A percentile compares a stretch with the other conserved stretches of the same genome.
These are phyloP conservation scores for Drosophila multiciliata DNA, from an alignment of 2,888 invertebrate species.

Conservation along the genomic window DNA sequence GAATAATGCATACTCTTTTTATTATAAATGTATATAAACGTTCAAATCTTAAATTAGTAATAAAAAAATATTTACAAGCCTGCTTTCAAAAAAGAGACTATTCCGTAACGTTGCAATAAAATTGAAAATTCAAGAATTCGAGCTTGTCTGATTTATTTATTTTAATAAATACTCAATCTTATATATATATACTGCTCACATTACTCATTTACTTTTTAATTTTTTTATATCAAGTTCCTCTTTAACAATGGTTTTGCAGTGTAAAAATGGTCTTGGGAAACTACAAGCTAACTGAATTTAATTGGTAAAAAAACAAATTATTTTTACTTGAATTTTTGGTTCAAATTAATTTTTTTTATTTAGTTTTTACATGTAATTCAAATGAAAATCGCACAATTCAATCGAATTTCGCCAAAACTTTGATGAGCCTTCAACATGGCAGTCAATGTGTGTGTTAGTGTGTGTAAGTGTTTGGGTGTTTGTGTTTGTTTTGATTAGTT, in stretches of 20 bases:
- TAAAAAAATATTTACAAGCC: not conserved
- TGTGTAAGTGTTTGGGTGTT: slow-evolving; percentile 25
- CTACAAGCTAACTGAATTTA: not conserved
- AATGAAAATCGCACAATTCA: slow-evolving; percentile 75
- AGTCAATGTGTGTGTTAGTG: slow-evolving; percentile 26
- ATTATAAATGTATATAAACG: not conserved
- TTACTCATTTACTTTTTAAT: not conserved
- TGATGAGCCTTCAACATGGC: slow-evolving; percentile 60
- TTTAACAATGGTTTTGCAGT: not conserved
- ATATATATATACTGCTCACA: not conserved
- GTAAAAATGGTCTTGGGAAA: not conserved
- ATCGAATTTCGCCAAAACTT: slow-evolving; percentile 75
- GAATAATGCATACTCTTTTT: slow-evolving; percentile 19
- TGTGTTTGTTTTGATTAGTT: slow-evolving; percentile 70
- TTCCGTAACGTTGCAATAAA: not conserved
- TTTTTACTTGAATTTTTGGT: not conserved
- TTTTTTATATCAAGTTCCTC: too few relatives aligned
- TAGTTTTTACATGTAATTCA: slow-evolving; percentile 59
- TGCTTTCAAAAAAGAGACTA: not conserved
- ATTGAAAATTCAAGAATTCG: not conserved
- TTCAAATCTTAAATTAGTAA: not conserved
- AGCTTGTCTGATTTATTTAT: not conserved
- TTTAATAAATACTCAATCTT: not conserved
- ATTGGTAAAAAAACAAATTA: not conserved
- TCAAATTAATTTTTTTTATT: not conserved